Conservation (phyloP, 2,888 invertebrate genomes). For the Limenitis camilla region DNA sequence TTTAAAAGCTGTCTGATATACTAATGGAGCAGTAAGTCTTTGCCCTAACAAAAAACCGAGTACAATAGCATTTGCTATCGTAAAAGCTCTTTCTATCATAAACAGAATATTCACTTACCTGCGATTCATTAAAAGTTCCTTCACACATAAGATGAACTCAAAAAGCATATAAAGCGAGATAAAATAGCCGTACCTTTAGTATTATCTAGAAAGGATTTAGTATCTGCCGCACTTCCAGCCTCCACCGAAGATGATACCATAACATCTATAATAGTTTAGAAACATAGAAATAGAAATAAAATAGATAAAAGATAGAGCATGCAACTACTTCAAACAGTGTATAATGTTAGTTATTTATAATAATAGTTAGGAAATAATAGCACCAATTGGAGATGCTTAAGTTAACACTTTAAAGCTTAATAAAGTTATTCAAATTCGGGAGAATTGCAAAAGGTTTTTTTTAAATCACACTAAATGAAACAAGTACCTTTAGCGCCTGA, state of each 20-base stretch:
- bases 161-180: not conserved
- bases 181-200: conserved; percentile 25
- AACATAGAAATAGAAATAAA: conserved; percentile 18
- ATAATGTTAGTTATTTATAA: not conserved
- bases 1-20: too few species aligned
- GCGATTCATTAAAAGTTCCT: not conserved
- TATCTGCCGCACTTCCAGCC: conserved; percentile 28
- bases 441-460: too few species aligned
- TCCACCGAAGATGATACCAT: conserved; percentile 26
- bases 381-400: too few species aligned
- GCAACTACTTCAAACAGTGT: conserved; percentile 18
- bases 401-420: too few species aligned
- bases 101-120: not conserved
- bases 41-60: too few species aligned
- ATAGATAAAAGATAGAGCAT: conserved; percentile 27
- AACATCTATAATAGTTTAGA: conserved; percentile 27
- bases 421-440: too few species aligned
- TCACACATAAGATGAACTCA: not conserved
- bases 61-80: too few species aligned
- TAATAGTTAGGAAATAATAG: not conserved
- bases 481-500: conserved; percentile 35
- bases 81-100: not conserved
- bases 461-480: conserved; percentile 21
- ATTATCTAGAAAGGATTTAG: conserved; percentile 33
- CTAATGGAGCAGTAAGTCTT: too few species aligned